These are phyloP conservation scores for Campoletis raptor DNA, from an alignment of 2,888 invertebrate species.

Conservation along the genomic window DNA sequence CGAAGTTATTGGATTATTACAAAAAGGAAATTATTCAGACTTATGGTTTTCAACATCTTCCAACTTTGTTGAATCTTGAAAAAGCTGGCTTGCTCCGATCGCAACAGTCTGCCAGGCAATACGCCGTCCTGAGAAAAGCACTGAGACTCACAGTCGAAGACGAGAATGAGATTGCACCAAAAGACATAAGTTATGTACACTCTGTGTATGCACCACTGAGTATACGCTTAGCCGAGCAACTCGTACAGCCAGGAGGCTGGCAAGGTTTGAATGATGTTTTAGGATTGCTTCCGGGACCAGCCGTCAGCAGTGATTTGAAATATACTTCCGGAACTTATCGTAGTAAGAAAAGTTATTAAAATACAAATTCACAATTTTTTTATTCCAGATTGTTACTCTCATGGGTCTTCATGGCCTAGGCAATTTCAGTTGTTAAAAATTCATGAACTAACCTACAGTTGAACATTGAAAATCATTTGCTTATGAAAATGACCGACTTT, in stretches of 20 bases:
- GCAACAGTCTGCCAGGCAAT: constrained; percentile 91
- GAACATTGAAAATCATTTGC: neutral
- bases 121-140: constrained; percentile 92
- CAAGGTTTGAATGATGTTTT: constrained; percentile 94
- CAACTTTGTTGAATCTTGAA: constrained; percentile 94
- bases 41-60: constrained; percentile 94
- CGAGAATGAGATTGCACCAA: constrained; percentile 92
- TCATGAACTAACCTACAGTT: neutral
- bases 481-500: neutral
- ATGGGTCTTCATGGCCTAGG: neutral
- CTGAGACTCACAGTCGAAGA: constrained; percentile 95
- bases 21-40: constrained; percentile 92
- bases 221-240: constrained; percentile 93
- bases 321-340: constrained; percentile 69
- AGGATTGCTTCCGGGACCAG: constrained; percentile 92
- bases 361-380: neutral
- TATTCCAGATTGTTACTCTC: neutral
- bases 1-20: constrained; percentile 91
- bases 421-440: neutral
- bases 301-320: constrained; percentile 83
- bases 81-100: constrained; percentile 92
- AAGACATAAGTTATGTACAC: constrained; percentile 96
- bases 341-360: constrained; percentile 67
- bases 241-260: constrained; percentile 91
- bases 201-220: constrained; percentile 97